Evolutionary conservation across 1,140 invertebrate genomes (phyloP).

Genomic region (Tetragnatha versicolor): DNA sequence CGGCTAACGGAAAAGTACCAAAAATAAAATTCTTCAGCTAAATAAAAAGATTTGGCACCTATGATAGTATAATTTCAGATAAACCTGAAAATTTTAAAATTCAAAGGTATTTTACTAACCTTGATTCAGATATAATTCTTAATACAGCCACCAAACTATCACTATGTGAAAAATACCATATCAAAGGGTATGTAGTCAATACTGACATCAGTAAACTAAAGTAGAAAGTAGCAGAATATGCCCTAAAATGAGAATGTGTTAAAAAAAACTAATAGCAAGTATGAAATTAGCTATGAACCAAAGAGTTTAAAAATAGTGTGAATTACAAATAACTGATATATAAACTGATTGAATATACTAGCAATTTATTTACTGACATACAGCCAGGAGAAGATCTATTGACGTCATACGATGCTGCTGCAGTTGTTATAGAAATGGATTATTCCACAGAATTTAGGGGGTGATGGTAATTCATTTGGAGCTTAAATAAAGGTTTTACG

Average conservation of each 20-base stretch:
- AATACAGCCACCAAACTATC: conserved; percentile 70
- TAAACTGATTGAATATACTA: background rate
- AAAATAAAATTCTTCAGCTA: background rate
- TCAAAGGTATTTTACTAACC: conserved; percentile 36
- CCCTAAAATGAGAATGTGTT: conserved; percentile 36
- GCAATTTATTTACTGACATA: background rate
- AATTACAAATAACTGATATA: conserved; percentile 68
- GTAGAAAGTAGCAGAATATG: conserved; percentile 72
- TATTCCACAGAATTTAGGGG: too few relatives aligned
- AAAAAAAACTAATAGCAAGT: background rate
- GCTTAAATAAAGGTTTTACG: too few relatives aligned
- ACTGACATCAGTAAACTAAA: conserved; percentile 73
- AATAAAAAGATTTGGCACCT: background rate
- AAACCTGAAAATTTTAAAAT: background rate
- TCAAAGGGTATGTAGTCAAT: conserved; percentile 65
- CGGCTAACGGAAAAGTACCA: background rate
- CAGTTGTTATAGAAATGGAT: too few relatives aligned
- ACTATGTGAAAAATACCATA: conserved; percentile 63
- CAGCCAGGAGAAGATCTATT: too few relatives aligned
- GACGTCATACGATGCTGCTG: too few relatives aligned
- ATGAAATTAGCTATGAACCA: background rate
- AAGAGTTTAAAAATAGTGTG: background rate
- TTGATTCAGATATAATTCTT: conserved; percentile 40
- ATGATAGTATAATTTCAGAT: background rate
- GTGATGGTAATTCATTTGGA: too few relatives aligned